Conservation (phyloP, 2,797 vertebrate species). For the Rhinogobio ventralis region DNA sequence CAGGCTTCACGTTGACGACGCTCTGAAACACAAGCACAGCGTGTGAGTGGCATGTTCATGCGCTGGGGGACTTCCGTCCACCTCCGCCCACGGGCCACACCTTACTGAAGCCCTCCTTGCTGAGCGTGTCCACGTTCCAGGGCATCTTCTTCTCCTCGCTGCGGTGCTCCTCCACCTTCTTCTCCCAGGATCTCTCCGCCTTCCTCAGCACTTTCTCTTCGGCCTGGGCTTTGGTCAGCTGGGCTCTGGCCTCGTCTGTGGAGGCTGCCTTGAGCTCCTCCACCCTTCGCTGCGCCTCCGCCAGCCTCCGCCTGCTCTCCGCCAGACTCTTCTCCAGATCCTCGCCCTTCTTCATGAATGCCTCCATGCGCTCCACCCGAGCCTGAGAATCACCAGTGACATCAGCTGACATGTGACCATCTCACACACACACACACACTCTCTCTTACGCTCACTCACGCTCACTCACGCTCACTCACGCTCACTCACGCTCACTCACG, state of each 20-base stretch:
- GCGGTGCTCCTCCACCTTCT: conserved; percentile 79
- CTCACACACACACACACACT: too few species aligned
- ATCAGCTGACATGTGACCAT: neutral
- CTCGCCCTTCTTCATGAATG: conserved; percentile 85
- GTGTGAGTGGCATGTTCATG: neutral
- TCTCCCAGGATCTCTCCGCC: conserved; percentile 81
- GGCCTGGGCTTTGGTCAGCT: conserved; percentile 75
- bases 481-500: too few species aligned
- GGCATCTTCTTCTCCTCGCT: conserved; percentile 86
- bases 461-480: too few species aligned
- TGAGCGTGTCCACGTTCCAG: conserved; percentile 91
- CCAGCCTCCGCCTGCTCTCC: conserved; percentile 77
- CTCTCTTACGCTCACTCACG: too few species aligned
- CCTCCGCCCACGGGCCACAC: conserved; percentile 64
- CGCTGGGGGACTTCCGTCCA: neutral
- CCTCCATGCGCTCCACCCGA: conserved; percentile 86
- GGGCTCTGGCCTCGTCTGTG: conserved; percentile 66
- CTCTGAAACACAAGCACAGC: conserved; percentile 74
- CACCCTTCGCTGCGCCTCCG: conserved; percentile 78
- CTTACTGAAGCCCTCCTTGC: conserved; percentile 93
- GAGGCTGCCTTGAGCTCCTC: conserved; percentile 72
- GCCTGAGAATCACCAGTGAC: conserved; percentile 69
- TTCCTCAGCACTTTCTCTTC: conserved; percentile 82
- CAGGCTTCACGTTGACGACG: conserved; percentile 84
- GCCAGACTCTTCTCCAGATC: conserved; percentile 78